These are phyloP conservation scores for Mesodorylaimus sp. DNA, from an alignment of 2,888 invertebrate genomes.

Conservation along the genomic window DNA sequence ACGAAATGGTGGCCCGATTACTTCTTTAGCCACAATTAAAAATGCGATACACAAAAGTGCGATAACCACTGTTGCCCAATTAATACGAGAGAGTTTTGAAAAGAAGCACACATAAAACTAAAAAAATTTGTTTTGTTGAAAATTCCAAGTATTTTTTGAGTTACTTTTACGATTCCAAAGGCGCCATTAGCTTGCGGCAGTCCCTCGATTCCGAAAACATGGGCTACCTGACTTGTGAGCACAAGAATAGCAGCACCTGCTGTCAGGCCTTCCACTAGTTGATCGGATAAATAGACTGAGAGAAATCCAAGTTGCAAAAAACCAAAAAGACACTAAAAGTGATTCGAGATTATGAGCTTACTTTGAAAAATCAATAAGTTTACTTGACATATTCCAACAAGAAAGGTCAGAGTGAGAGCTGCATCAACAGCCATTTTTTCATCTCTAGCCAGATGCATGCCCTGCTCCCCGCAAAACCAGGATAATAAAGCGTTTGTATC, in stretches of 20 bases:
- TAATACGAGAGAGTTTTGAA: no score
- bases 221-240: constrained; percentile 36
- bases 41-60: no score
- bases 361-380: constrained; percentile 11
- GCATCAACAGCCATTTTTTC: no score
- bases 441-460: no score
- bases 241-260: constrained; percentile 38
- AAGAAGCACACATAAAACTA: no score
- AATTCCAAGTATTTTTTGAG: no score
- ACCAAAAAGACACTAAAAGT: constrained; percentile 55
- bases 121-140: no score
- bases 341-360: neutral
- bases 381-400: constrained; percentile 56
- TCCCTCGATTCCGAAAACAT: constrained; percentile 33
- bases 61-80: no score
- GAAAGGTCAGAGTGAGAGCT: constrained; percentile 54
- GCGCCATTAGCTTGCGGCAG: neutral
- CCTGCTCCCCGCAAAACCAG: no score
- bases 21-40: constrained; percentile 31
- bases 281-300: constrained; percentile 25
- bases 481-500: no score
- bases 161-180: neutral
- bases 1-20: constrained; percentile 34
- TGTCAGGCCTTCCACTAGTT: constrained; percentile 37
- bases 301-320: constrained; percentile 41